Base-by-base conservation (phyloP, 2,113 vertebrate species). In the Sapayoa aenigma region DNA sequence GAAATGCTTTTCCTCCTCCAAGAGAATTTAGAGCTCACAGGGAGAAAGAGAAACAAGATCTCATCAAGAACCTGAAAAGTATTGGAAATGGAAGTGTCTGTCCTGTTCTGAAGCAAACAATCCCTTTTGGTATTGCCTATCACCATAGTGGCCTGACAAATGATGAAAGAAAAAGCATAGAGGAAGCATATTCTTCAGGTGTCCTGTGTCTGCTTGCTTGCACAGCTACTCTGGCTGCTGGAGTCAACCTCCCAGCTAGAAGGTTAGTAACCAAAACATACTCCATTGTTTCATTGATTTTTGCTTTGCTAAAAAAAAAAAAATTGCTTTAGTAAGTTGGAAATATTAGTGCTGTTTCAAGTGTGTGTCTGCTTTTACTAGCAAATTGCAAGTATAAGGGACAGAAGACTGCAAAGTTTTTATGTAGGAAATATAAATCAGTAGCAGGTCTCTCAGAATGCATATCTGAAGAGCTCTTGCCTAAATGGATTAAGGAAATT, bases 221-320 rank as follows among this genome's bases (percentile, higher is more conserved):
- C 88, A 99, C 99, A 19, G 99, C 99, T 90, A 99, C 99, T 2
- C 97, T 99, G 72, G 99, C 99, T 52, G 99, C 99, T 12, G 99
- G 99, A 22, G 97, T 99, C 96, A 99, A 99, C 97, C 98, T 99
- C 5, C 99, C 99, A 9, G 99, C 99, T 13, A 98, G 99, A 93
- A 99, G 99, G 99, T 99, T 13, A 78, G 97, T 84, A 21, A 9
- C n/a, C 11, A 30, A 80, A 79, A 87, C 1, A 2, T 24, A 17
- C 39, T 59, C 18, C 10, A 5, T 27, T 81, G 55, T 35, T 89
- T 52, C 33, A 5, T 73, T 82, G 22, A 18, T 33, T 39, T 56
- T 44, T 84, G 39, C 28, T 42, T 74, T 78, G n/a, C 53, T n/a
- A n/a, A n/a, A n/a, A 44, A 6, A 50, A 89, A 72, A 42, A 39